Conservation (phyloP, 2,888 invertebrate genomes). For the Gnatocerus cornutus region DNA sequence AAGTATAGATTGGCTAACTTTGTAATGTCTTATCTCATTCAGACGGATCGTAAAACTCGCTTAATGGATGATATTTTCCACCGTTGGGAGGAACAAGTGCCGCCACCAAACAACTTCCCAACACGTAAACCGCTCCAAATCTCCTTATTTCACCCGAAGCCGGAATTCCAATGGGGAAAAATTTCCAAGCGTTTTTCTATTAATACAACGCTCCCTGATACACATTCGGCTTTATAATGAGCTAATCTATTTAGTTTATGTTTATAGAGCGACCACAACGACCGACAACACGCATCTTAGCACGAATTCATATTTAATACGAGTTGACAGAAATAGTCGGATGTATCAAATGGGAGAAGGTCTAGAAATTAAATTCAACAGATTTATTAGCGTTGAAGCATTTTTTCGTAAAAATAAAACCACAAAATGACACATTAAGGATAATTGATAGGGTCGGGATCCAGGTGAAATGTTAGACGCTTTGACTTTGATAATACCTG, state of each 20-base stretch:
- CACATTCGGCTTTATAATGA: conserved; percentile 35
- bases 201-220: conserved; percentile 33
- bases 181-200: conserved; percentile 11
- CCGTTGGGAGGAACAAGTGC: conserved; percentile 58
- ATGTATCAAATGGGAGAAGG: conserved; percentile 14
- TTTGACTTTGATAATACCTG: conserved; percentile 1
- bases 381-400: conserved; percentile 10
- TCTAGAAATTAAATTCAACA: conserved; percentile 14
- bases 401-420: conserved; percentile 19
- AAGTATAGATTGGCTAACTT: conserved; percentile 70
- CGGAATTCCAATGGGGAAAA: conserved; percentile 26
- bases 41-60: conserved; percentile 67
- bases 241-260: conserved; percentile 36
- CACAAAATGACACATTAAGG: conserved; percentile 11
- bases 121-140: conserved; percentile 42
- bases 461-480: neutral
- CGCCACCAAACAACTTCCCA: conserved; percentile 33
- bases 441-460: neutral
- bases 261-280: conserved; percentile 23
- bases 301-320: conserved; percentile 18
- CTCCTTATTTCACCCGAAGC: conserved; percentile 38
- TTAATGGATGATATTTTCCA: conserved; percentile 67
- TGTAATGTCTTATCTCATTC: conserved; percentile 69
- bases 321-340: conserved; percentile 18
- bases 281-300: neutral